Evolutionary conservation across 2,113 vertebrate genomes (phyloP).

Genomic region (Boulengeromyrus knoepffleri): DNA sequence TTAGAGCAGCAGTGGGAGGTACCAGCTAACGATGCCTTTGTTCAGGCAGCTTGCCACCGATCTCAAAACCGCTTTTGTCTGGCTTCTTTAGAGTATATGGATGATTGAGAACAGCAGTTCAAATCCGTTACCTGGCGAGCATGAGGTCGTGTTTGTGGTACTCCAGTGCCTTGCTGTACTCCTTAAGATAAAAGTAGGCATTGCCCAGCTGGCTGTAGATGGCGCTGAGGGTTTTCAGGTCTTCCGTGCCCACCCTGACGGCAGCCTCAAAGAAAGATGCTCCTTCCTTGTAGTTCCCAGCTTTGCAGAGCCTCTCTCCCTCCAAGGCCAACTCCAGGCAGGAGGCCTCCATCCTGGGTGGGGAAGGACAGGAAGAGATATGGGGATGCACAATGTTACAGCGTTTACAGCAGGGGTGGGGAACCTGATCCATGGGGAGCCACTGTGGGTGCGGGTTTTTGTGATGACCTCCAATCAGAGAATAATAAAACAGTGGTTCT

Average conservation of each 20-base stretch:
- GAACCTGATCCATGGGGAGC: too few relatives aligned
- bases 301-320: slow-evolving; percentile 89
- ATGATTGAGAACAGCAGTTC: neutral
- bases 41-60: neutral
- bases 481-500: too few relatives aligned
- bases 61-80: neutral
- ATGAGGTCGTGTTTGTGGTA: slow-evolving; percentile 91
- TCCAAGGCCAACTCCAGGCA: slow-evolving; percentile 92
- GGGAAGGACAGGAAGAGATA: neutral
- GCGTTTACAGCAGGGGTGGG: too few relatives aligned
- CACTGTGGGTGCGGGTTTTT: too few relatives aligned
- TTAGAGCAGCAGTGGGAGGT: neutral
- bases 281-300: slow-evolving; percentile 84
- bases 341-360: slow-evolving; percentile 87
- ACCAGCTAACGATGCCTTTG: neutral
- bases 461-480: too few relatives aligned
- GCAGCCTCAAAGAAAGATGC: slow-evolving; percentile 90
- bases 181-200: slow-evolving; percentile 95
- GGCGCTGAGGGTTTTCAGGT: slow-evolving; percentile 93
- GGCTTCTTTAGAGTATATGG: neutral
- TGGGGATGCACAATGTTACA: too few relatives aligned
- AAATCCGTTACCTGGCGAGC: slow-evolving; percentile 71
- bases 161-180: slow-evolving; percentile 83
- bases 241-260: slow-evolving; percentile 90
- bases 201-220: slow-evolving; percentile 98